phyloP scores from a whole-genome alignment of 1,140 invertebrate genomes.

The Microplitis mediator region DNA sequence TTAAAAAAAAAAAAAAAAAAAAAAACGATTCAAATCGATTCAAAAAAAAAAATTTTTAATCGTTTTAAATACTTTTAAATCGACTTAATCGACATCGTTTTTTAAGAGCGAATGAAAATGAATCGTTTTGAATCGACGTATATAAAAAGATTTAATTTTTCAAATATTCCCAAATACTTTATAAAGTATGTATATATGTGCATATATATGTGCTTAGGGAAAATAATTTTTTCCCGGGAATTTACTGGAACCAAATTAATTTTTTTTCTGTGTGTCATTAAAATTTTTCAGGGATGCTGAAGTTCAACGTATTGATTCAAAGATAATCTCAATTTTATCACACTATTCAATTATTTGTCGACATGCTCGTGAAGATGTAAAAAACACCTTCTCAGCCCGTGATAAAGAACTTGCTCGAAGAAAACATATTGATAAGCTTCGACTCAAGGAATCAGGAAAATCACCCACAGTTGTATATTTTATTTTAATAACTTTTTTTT shows the following conservation, averaged over 20 bases:
- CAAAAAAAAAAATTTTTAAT: no score
- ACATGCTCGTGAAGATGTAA: conserved; percentile 73
- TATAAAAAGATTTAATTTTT: no score
- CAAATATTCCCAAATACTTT: no score
- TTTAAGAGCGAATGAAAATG: no score
- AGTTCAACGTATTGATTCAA: conserved; percentile 72
- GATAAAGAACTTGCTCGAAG: conserved; percentile 72
- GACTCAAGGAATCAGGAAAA: conserved; percentile 70
- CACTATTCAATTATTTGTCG: conserved; percentile 77
- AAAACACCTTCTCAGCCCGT: conserved; percentile 70
- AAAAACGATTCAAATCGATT: no score
- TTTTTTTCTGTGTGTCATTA: conserved; percentile 6
- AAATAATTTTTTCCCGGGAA: no score
- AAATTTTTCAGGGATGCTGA: conserved; percentile 63
- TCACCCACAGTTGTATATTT: conserved; percentile 71
- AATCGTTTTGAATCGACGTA: no score
- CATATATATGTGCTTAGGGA: no score
- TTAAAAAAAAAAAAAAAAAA: no score
- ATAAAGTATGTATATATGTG: no score
- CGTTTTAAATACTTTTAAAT: no score
- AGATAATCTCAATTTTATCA: conserved; percentile 70
- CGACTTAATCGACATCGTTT: no score
- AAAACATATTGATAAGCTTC: conserved; percentile 68
- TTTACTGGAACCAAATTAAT: background rate
- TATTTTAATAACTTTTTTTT: background rate